Evolutionary conservation across 2,113 vertebrate species (phyloP).

Genomic region (Amia ocellicauda): DNA sequence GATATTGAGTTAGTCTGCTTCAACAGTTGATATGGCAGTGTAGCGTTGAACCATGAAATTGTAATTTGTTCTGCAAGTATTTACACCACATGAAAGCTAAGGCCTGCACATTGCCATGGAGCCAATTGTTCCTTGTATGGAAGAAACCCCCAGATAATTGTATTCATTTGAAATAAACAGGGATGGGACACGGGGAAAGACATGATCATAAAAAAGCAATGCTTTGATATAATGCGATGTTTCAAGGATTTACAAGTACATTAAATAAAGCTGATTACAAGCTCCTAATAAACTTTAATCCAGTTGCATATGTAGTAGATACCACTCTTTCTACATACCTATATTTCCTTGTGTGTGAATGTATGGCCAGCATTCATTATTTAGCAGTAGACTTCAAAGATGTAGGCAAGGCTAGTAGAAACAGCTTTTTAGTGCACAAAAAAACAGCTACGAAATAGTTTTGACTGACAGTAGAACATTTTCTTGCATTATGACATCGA

Average conservation of each 20-base stretch:
- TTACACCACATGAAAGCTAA: conserved; percentile 64
- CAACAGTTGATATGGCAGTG: conserved; percentile 52
- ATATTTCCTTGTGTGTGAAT: too few relatives aligned
- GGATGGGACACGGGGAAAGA: conserved; percentile 28
- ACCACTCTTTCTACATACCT: too few relatives aligned
- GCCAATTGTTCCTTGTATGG: conserved; percentile 52
- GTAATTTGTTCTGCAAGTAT: conserved; percentile 67
- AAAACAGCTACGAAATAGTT: too few relatives aligned
- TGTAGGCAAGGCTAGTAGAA: too few relatives aligned
- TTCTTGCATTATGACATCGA: neutral
- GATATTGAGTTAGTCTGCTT: conserved; percentile 57
- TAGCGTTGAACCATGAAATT: conserved; percentile 62
- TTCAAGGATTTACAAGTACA: conserved; percentile 28
- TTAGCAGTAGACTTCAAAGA: too few relatives aligned
- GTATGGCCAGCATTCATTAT: too few relatives aligned
- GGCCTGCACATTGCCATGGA: conserved; percentile 40
- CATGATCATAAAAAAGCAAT: conserved; percentile 31
- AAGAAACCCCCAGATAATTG: conserved; percentile 61
- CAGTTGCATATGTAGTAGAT: too few relatives aligned
- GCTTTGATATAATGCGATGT: conserved; percentile 26
- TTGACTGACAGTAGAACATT: too few relatives aligned
- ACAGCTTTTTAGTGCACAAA: too few relatives aligned
- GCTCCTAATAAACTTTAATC: conserved; percentile 17
- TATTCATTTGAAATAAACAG: conserved; percentile 50
- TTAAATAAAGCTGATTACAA: conserved; percentile 26